Evolutionary conservation across 2,888 invertebrate species (phyloP).

Genomic region (Dicranocentrus wangi): DNA sequence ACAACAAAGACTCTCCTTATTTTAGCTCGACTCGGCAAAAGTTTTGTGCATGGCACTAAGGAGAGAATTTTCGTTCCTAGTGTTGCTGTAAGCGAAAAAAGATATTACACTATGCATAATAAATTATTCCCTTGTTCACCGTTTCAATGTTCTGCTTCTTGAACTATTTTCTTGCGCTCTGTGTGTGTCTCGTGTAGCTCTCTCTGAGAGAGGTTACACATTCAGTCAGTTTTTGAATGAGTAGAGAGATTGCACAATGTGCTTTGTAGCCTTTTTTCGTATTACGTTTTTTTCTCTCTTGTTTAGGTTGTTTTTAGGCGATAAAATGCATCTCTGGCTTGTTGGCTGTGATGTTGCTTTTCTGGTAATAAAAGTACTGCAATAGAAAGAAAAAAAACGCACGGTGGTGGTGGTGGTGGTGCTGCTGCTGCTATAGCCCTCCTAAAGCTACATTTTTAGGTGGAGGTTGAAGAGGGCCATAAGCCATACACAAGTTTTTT

Average conservation of each 20-base stretch:
- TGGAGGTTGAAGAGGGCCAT: not conserved
- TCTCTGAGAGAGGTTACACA: not conserved
- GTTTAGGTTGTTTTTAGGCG: slow-evolving; percentile 47
- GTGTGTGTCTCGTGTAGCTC: not conserved
- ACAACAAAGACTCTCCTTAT: no score
- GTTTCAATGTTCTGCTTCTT: slow-evolving; percentile 60
- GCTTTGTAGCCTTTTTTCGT: slow-evolving; percentile 34
- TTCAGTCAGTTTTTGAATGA: no score
- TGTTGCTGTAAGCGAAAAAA: slow-evolving; percentile 16
- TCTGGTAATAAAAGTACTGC: slow-evolving; percentile 45
- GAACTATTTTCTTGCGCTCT: slow-evolving; percentile 19
- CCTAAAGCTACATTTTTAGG: slow-evolving; percentile 11
- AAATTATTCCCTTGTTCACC: slow-evolving; percentile 65
- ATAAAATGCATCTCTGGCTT: slow-evolving; percentile 49
- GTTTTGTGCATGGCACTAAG: no score
- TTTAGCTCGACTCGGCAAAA: no score
- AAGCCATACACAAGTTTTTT: slow-evolving; percentile 26
- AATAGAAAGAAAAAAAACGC: slow-evolving; percentile 31
- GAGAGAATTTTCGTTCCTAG: not conserved
- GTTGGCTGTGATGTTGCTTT: slow-evolving; percentile 29
- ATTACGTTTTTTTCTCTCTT: slow-evolving; percentile 4
- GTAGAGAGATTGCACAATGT: slow-evolving; percentile 17
- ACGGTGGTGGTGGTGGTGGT: no score
- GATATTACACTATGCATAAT: slow-evolving; percentile 62
- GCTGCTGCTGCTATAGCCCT: no score